Percentiles rank a stretch among this genome's conserved stretches.
phyloP scores from a whole-genome alignment of 23 tunicate species.

The Styela plicata region DNA sequence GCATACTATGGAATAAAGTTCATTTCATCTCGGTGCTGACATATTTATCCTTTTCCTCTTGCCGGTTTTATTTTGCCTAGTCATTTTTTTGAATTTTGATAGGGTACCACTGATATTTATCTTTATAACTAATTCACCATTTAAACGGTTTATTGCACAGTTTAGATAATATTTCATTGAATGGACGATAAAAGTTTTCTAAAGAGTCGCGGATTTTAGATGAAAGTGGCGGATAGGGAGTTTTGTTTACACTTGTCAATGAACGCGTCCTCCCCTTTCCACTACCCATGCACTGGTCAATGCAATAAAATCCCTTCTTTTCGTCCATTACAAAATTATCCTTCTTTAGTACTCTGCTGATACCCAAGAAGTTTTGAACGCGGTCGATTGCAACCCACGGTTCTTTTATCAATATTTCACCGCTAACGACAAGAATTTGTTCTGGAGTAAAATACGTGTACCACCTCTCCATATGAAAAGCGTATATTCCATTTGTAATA shows the following conservation, averaged over 20 bases:
- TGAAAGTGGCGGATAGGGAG: not conserved
- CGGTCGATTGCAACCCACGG: not conserved
- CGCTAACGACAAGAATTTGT: not conserved
- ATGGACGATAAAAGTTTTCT: not conserved
- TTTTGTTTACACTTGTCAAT: not conserved
- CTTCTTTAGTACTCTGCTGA: not conserved
- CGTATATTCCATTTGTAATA: slow-evolving; percentile 1
- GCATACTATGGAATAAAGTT: no score
- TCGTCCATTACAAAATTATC: not conserved
- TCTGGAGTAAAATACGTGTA: not conserved
- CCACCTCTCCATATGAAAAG: not conserved
- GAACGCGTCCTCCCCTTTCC: slow-evolving; percentile 6
- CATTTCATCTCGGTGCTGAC: no score
- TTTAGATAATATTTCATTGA: not conserved
- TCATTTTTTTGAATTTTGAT: no score
- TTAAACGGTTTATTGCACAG: not conserved
- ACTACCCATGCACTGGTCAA: not conserved
- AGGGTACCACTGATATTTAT: no score
- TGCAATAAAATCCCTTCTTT: not conserved
- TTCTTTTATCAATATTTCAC: not conserved
- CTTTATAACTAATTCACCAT: not conserved
- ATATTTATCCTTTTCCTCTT: no score
- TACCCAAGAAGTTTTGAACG: not conserved
- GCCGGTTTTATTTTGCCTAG: no score
- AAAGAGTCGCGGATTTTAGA: not conserved